These are phyloP conservation scores for Campylomormyrus tamandua DNA, from an alignment of 2,113 vertebrate species.

Conservation along the genomic window DNA sequence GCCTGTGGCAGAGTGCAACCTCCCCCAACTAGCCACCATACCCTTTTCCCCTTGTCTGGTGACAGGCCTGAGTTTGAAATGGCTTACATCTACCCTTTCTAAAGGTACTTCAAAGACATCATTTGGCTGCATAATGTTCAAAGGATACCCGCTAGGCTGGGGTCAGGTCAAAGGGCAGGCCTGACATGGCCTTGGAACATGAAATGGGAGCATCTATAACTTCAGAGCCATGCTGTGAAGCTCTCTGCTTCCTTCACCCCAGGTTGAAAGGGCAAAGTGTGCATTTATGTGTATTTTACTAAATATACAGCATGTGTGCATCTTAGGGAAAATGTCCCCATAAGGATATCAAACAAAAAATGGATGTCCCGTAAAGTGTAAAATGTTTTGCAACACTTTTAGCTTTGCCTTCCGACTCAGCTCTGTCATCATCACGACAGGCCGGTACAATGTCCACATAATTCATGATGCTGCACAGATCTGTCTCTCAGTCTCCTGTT, in stretches of 20 bases:
- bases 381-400: neutral
- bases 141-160: neutral
- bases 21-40: neutral
- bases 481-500: neutral
- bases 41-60: neutral
- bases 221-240: neutral
- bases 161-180: neutral
- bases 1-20: neutral
- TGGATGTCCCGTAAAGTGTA: neutral
- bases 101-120: conserved; percentile 5
- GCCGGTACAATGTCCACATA: neutral
- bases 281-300: neutral
- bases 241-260: neutral
- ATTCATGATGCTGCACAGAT: neutral
- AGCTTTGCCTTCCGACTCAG: neutral
- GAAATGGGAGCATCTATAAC: neutral
- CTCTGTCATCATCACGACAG: neutral
- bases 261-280: neutral
- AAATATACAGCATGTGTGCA: neutral
- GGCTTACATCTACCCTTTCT: neutral
- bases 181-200: neutral
- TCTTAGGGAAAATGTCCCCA: neutral
- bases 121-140: neutral
- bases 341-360: neutral
- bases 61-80: neutral